Evolutionary conservation across 2,797 vertebrate genomes (phyloP).

Genomic region (Acanthurus leucopareius): DNA sequence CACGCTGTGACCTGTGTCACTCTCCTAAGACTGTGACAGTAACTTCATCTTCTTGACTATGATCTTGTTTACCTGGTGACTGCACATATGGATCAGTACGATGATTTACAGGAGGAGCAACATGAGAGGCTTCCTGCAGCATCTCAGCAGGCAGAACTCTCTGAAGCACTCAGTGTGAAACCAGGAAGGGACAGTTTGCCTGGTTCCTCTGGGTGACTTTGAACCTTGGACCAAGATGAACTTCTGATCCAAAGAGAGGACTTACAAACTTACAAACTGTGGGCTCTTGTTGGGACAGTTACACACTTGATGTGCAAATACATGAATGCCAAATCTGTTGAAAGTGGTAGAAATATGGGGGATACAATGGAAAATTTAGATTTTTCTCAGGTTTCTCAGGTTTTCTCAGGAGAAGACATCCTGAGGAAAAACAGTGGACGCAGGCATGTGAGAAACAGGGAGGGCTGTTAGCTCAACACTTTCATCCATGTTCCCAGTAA

Average conservation of each 20-base stretch:
- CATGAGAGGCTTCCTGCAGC: conserved; percentile 3
- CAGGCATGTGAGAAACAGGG: not conserved
- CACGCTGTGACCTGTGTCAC: conserved; percentile 17
- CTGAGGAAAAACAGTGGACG: not conserved
- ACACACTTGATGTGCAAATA: not conserved
- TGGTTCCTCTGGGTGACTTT: conserved; percentile 38
- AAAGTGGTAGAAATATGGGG: not conserved
- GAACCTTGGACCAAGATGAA: conserved; percentile 18
- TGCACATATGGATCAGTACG: conserved; percentile 15
- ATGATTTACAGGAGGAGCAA: conserved; percentile 9
- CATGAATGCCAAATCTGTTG: not conserved
- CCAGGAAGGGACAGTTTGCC: conserved; percentile 16
- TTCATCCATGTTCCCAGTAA: not conserved
- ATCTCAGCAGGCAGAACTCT: conserved; percentile 12
- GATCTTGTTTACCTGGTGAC: conserved; percentile 32
- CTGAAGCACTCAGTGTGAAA: conserved; percentile 6
- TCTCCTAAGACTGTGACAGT: conserved; percentile 30
- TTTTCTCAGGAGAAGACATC: not conserved
- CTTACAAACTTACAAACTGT: conserved; percentile 6
- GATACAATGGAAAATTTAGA: not conserved
- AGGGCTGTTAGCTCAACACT: not conserved
- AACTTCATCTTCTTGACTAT: conserved; percentile 30
- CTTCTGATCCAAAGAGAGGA: conserved; percentile 27
- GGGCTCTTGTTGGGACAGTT: not conserved
- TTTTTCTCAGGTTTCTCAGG: not conserved